A percentile compares a stretch with the other conserved stretches of the same genome.
Evolutionary conservation across 2,797 vertebrate species (phyloP).

Genomic region (Calcarius lapponicus): DNA sequence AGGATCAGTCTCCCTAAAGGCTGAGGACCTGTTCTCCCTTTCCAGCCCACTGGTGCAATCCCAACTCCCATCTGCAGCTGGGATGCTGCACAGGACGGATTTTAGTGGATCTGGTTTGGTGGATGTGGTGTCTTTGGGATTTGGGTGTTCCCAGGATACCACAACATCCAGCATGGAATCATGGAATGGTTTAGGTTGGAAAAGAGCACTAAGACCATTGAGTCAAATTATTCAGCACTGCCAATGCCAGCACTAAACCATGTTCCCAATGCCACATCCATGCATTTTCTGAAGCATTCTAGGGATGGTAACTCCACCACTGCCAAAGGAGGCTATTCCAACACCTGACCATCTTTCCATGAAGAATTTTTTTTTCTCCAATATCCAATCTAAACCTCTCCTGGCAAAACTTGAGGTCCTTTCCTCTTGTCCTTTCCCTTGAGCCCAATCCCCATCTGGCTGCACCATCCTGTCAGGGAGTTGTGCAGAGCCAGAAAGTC

Average conservation of each 20-base stretch:
- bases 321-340: background rate
- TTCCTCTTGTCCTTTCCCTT: background rate
- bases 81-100: background rate
- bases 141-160: background rate
- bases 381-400: background rate
- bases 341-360: background rate
- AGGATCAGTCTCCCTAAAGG: background rate
- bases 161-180: background rate
- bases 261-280: background rate
- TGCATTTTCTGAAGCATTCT: fast-evolving
- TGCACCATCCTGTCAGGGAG: background rate
- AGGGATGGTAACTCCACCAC: background rate
- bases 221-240: background rate
- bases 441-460: fast-evolving
- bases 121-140: background rate
- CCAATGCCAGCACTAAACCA: background rate
- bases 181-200: background rate
- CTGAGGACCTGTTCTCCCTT: background rate
- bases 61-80: background rate
- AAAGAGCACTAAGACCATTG: background rate
- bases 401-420: background rate
- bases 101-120: background rate
- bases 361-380: background rate
- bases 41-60: background rate
- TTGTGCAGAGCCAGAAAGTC: background rate